These are phyloP conservation scores for Galago senegalensis DNA, from an alignment of 2,797 vertebrate species.

Conservation along the genomic window DNA sequence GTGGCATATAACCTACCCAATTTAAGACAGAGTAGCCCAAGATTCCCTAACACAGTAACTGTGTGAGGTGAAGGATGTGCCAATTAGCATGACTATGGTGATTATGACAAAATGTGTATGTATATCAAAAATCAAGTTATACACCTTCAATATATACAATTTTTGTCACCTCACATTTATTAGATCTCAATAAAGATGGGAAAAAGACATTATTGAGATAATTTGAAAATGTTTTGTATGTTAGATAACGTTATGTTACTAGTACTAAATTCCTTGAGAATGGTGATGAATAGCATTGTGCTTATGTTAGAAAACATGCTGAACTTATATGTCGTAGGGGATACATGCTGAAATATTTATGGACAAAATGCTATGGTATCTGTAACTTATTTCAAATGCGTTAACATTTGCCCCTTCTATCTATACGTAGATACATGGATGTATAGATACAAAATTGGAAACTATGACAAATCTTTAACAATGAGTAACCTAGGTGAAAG, in stretches of 20 bases:
- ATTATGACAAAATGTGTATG: no score
- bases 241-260: not conserved
- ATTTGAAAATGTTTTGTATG: not conserved
- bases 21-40: no score
- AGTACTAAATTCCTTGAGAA: not conserved
- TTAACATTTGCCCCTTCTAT: not conserved
- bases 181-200: no score
- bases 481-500: not conserved
- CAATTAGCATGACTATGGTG: no score
- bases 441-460: not conserved
- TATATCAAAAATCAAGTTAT: no score
- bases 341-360: not conserved
- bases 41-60: no score
- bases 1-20: no score
- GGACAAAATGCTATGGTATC: not conserved
- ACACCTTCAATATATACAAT: no score
- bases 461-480: not conserved
- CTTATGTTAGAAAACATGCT: not conserved
- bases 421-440: not conserved
- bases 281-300: not conserved
- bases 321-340: not conserved
- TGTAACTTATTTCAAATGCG: not conserved
- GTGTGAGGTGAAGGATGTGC: no score
- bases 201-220: not conserved
- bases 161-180: no score